Evolutionary conservation across 2,888 invertebrate species (phyloP).

Genomic region (Agrypnus murinus): DNA sequence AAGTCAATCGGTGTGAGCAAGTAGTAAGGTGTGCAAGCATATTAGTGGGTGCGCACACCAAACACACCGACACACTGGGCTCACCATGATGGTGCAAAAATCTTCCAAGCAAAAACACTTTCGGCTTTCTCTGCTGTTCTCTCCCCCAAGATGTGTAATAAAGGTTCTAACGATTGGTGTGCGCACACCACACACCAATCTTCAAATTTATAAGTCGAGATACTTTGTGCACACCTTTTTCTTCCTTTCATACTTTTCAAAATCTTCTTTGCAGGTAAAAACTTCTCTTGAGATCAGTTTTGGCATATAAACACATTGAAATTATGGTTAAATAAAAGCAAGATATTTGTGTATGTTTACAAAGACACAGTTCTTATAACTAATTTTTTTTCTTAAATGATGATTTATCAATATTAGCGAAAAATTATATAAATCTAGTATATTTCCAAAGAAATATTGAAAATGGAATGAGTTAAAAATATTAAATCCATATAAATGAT

Average conservation of each 20-base stretch:
- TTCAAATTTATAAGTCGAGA: slow-evolving; percentile 27
- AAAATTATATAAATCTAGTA: slow-evolving; percentile 37
- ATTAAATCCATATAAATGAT: slow-evolving; percentile 32
- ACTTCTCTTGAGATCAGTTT: slow-evolving; percentile 38
- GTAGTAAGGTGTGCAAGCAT: slow-evolving; percentile 57
- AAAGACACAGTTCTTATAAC: slow-evolving; percentile 19
- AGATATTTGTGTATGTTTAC: not conserved
- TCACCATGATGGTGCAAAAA: slow-evolving; percentile 39
- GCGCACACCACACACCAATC: slow-evolving; percentile 62
- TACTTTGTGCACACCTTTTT: slow-evolving; percentile 32
- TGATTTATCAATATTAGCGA: slow-evolving; percentile 20
- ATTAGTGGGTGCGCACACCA: slow-evolving; percentile 70
- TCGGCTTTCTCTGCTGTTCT: slow-evolving; percentile 15
- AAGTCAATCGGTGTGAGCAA: slow-evolving; percentile 32
- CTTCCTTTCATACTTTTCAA: not conserved
- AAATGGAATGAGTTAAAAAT: slow-evolving; percentile 41
- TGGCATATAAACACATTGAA: slow-evolving; percentile 29
- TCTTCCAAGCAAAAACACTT: slow-evolving; percentile 5
- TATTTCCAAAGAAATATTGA: slow-evolving; percentile 27
- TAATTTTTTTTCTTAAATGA: slow-evolving; percentile 5
- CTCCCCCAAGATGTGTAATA: slow-evolving; percentile 24
- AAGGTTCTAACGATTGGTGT: slow-evolving; percentile 59
- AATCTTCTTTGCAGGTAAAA: slow-evolving; percentile 24
- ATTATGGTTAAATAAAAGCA: slow-evolving; percentile 7
- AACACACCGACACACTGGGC: slow-evolving; percentile 53